A percentile compares a stretch with the other conserved stretches of the same genome.
phyloP scores from a whole-genome alignment of 2,797 vertebrate genomes.

The Propithecus deckenii region DNA sequence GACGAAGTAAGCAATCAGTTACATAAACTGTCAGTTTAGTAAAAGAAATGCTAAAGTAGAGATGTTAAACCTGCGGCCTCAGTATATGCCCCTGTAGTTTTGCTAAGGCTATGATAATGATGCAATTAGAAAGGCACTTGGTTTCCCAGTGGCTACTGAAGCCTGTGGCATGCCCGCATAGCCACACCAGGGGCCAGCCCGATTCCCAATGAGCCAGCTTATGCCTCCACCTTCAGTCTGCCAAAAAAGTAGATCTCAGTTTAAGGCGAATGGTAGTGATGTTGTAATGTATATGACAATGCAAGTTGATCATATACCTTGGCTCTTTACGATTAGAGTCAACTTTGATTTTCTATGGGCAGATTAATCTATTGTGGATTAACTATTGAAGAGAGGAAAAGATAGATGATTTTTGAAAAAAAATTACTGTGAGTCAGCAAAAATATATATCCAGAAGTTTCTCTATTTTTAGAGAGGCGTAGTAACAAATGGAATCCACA shows the following conservation, averaged over 20 bases:
- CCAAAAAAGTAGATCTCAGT: not conserved
- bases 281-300: not conserved
- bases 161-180: not conserved
- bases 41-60: not conserved
- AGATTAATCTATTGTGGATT: not conserved
- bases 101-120: not conserved
- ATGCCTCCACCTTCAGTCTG: not conserved
- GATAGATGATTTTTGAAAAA: not conserved
- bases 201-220: not conserved
- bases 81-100: not conserved
- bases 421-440: not conserved
- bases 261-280: not conserved
- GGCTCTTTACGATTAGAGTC: not conserved
- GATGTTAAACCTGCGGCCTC: not conserved
- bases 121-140: not conserved
- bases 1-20: not conserved
- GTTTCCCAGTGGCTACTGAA: not conserved
- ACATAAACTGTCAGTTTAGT: not conserved
- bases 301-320: not conserved
- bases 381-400: not conserved
- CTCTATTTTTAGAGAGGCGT: slow-evolving; percentile 4
- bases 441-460: not conserved
- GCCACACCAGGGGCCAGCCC: not conserved
- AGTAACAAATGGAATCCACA: slow-evolving; percentile 9
- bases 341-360: not conserved